Percentiles rank a stretch among this genome's conserved stretches.
phyloP scores from a whole-genome alignment of 2,888 invertebrate genomes.

The Ectemnius continuus region DNA sequence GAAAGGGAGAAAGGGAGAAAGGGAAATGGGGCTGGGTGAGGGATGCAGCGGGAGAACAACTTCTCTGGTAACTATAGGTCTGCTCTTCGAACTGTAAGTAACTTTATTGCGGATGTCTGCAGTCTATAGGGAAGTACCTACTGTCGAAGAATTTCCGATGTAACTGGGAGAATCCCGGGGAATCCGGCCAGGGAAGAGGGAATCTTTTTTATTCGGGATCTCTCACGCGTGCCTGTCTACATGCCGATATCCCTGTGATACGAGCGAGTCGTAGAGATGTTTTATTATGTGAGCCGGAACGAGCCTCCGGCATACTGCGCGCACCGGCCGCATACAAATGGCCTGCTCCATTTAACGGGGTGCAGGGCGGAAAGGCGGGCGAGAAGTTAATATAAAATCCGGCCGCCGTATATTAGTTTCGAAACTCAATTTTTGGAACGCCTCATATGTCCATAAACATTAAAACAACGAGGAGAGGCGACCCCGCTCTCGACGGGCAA shows the following conservation, averaged over 20 bases:
- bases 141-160: constrained; percentile 34
- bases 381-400: neutral
- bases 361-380: neutral
- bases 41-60: neutral
- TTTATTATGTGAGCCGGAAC: too few relatives aligned
- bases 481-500: neutral
- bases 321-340: neutral
- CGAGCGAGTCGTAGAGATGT: too few relatives aligned
- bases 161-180: constrained; percentile 1
- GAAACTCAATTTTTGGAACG: constrained; percentile 1
- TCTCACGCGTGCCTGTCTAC: neutral
- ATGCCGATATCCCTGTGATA: neutral
- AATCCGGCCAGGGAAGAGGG: neutral
- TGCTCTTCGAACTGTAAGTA: constrained; percentile 45
- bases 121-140: constrained; percentile 35
- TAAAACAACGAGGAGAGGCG: neutral
- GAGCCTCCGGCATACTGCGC: neutral
- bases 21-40: too few relatives aligned
- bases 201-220: neutral
- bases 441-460: constrained; percentile 1
- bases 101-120: constrained; percentile 40
- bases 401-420: neutral
- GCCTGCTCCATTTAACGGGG: constrained; percentile 3
- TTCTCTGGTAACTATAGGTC: constrained; percentile 41
- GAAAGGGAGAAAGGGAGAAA: too few relatives aligned